Evolutionary conservation across 2,113 vertebrate species (phyloP).

Genomic region (Phrynosoma blainvillii): DNA sequence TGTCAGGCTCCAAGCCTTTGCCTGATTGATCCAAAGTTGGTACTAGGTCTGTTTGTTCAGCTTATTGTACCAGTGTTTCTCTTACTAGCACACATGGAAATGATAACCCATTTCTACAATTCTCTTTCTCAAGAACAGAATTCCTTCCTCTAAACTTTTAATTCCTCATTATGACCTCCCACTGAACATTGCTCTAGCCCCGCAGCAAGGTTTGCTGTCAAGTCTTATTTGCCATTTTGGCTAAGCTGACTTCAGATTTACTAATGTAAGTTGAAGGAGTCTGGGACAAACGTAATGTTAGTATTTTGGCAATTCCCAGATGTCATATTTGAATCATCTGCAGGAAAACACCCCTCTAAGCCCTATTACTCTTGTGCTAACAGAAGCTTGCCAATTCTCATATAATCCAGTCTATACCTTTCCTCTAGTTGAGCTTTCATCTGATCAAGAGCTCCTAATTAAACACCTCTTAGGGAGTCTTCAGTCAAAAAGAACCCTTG

Average conservation of each 20-base stretch:
- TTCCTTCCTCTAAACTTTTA: slow-evolving; percentile 20
- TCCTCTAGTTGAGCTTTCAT: background rate
- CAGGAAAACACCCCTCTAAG: slow-evolving; percentile 6
- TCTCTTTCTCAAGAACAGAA: slow-evolving; percentile 36
- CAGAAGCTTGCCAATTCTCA: background rate
- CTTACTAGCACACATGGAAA: background rate
- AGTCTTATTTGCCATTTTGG: background rate
- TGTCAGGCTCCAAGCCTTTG: too few species aligned
- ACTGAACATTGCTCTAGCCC: background rate
- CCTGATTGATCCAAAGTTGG: background rate
- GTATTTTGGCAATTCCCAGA: background rate
- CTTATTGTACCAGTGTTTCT: background rate
- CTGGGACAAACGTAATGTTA: background rate
- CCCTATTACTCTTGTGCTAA: background rate
- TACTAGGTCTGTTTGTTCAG: background rate
- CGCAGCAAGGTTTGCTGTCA: slow-evolving; percentile 10
- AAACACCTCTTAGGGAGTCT: slow-evolving; percentile 20
- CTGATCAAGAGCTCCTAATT: slow-evolving; percentile 24
- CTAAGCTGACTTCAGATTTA: slow-evolving; percentile 20
- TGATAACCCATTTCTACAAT: slow-evolving; percentile 33
- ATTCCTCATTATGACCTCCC: background rate
- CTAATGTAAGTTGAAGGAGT: slow-evolving; percentile 9
- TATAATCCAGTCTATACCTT: background rate
- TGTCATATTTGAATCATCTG: background rate
- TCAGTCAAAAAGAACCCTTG: slow-evolving; percentile 13